Percentiles rank a stretch among this genome's conserved stretches.
phyloP scores from a whole-genome alignment of 2,888 invertebrate species.

The Plagodis pulveraria region DNA sequence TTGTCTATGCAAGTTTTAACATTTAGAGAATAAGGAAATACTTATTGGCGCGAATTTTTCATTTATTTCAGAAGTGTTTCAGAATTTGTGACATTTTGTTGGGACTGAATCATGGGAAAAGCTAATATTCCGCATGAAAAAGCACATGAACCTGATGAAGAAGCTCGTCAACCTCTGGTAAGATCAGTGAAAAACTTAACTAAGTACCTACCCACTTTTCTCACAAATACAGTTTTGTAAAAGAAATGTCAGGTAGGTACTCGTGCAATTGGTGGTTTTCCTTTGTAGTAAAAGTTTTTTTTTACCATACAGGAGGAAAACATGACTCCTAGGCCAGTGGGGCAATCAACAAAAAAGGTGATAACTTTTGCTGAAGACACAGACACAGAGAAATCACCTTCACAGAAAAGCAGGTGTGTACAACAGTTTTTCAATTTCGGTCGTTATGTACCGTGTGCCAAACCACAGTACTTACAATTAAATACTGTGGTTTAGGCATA shows the following conservation, averaged over 20 bases:
- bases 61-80: neutral
- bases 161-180: slow-evolving; percentile 62
- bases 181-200: neutral
- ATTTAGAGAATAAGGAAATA: neutral
- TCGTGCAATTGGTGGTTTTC: no score
- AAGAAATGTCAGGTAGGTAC: no score
- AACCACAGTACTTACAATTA: no score
- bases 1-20: neutral
- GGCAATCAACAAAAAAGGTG: slow-evolving; percentile 37
- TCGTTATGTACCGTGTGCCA: neutral
- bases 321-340: slow-evolving; percentile 38
- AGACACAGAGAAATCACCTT: slow-evolving; percentile 46
- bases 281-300: neutral
- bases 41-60: neutral
- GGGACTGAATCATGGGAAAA: slow-evolving; percentile 48
- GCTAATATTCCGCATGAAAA: slow-evolving; percentile 61
- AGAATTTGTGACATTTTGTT: slow-evolving; percentile 10
- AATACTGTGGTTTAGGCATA: no score
- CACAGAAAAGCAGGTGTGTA: slow-evolving; percentile 55
- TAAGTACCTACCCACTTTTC: neutral
- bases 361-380: slow-evolving; percentile 52
- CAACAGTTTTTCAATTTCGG: slow-evolving; percentile 1
- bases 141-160: slow-evolving; percentile 67
- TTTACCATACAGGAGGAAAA: slow-evolving; percentile 35
- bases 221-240: neutral